phyloP scores from a whole-genome alignment of 2,888 invertebrate species.

The Acrobasis repandana region DNA sequence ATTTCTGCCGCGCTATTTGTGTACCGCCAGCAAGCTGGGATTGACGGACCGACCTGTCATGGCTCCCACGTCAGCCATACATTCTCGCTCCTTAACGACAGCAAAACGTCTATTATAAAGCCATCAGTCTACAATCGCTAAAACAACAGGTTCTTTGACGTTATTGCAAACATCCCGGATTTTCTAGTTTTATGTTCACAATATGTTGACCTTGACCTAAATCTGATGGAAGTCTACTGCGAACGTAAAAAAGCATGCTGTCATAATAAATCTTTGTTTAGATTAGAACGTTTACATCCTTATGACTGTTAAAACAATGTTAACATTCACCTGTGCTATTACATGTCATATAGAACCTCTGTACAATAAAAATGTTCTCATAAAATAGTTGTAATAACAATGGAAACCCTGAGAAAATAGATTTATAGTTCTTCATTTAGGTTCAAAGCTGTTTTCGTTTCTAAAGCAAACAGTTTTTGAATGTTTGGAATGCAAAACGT shows the following conservation, averaged over 20 bases:
- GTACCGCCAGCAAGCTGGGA: slow-evolving; percentile 77
- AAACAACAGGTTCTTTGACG: slow-evolving; percentile 28
- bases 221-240: slow-evolving; percentile 47
- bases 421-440: slow-evolving; percentile 24
- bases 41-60: slow-evolving; percentile 81
- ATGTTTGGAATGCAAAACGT: slow-evolving; percentile 26
- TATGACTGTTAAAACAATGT: slow-evolving; percentile 31
- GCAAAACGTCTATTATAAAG: slow-evolving; percentile 46
- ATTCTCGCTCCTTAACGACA: slow-evolving; percentile 57
- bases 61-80: slow-evolving; percentile 60
- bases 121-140: slow-evolving; percentile 29
- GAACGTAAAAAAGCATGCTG: slow-evolving; percentile 35
- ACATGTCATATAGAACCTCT: slow-evolving; percentile 12
- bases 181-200: slow-evolving; percentile 35
- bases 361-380: slow-evolving; percentile 23
- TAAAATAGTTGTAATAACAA: slow-evolving; percentile 39
- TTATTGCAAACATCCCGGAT: slow-evolving; percentile 14
- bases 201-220: slow-evolving; percentile 77
- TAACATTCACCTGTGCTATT: slow-evolving; percentile 28
- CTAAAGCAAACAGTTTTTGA: slow-evolving; percentile 20
- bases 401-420: slow-evolving; percentile 24
- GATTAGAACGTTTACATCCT: slow-evolving; percentile 39
- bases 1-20: slow-evolving; percentile 76
- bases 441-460: slow-evolving; percentile 22
- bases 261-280: slow-evolving; percentile 39